Evolutionary conservation across 1,140 invertebrate species (phyloP), one percentile per base, ranked within the genome.

Genomic region (Aphelenchoides avenae): DNA sequence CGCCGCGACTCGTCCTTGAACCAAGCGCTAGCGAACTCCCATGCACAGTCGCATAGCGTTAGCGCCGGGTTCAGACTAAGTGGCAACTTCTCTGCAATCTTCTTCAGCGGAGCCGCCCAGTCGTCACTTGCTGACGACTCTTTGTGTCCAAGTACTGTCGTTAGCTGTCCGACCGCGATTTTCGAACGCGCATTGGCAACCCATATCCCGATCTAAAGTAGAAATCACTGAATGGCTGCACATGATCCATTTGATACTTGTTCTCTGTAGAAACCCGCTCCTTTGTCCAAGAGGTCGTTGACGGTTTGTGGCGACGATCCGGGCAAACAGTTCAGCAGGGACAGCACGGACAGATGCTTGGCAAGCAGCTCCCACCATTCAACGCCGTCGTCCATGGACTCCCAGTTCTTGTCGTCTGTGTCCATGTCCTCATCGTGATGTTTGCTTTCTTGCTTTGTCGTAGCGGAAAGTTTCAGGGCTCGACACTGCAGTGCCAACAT

Each of bases 21-120:
- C 60, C 60, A 63, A 7, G 66, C 53, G 48, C 64, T 58, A 9
- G 62, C 62, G 30, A 43, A 66, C 29, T 64, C 62, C 62, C 62
- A 64, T 22, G 37, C 59, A 44, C 67, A 71, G 34, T 64, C 62
- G 60, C 39, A 31, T 15, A 68, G 41, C 15, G 69, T 7, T 20
- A 63, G 37, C 31, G 34, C 37, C 11, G 46, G 20, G 18, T 24
- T 13, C 3, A 62, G 41, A 61, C 52, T 68, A 7, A 9, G 44
- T 34, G 57, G 48, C 27, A 61, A 56, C 5, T 27, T 31, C 18
- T 61, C 52, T 20, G 24, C 42, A 39, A 44, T 39, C 13, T 13
- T 11, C 13, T 34, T 13, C 13, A 44, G 42, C 42, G 39, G 39
- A 44, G 34, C 39, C 39, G 13, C 42, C 11, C 13, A n/a, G 11